phyloP scores from a whole-genome alignment of 1,140 invertebrate genomes.

The Onthophagus taurus region DNA sequence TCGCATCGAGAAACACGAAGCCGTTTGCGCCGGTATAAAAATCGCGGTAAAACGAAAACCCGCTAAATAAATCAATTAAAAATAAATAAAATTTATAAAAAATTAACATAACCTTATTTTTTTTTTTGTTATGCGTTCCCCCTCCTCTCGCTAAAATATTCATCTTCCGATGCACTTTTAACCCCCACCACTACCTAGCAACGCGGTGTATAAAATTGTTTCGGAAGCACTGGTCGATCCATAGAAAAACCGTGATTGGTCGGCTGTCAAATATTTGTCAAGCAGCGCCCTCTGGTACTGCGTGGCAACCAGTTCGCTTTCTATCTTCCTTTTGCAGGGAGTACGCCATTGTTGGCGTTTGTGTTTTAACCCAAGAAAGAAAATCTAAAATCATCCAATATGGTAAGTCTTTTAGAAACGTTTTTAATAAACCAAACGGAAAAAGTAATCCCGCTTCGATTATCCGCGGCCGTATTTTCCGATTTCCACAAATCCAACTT shows the following conservation, averaged over 20 bases:
- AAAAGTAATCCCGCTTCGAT: too few species aligned
- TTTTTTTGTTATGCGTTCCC: not conserved
- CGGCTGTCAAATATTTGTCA: not conserved
- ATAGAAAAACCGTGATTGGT: not conserved
- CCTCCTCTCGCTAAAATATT: not conserved
- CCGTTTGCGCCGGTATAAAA: slow-evolving; percentile 20
- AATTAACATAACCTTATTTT: too few species aligned
- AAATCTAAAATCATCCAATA: slow-evolving; percentile 79
- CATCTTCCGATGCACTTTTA: too few species aligned
- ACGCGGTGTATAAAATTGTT: too few species aligned
- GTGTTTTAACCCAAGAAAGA: slow-evolving; percentile 56
- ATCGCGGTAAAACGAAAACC: not conserved
- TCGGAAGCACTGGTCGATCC: too few species aligned
- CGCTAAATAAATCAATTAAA: slow-evolving; percentile 4
- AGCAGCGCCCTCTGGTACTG: slow-evolving; percentile 13
- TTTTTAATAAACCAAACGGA: too few species aligned
- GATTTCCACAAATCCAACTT: not conserved
- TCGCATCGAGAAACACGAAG: slow-evolving; percentile 25
- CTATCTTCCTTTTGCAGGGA: slow-evolving; percentile 44
- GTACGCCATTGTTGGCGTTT: slow-evolving; percentile 77
- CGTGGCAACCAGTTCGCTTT: slow-evolving; percentile 14
- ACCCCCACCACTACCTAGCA: too few species aligned
- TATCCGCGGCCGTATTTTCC: too few species aligned
- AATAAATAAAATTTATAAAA: slow-evolving; percentile 2
- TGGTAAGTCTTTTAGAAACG: slow-evolving; percentile 63